Evolutionary conservation across 2,797 vertebrate genomes (phyloP).

Genomic region (Psittacula echo): DNA sequence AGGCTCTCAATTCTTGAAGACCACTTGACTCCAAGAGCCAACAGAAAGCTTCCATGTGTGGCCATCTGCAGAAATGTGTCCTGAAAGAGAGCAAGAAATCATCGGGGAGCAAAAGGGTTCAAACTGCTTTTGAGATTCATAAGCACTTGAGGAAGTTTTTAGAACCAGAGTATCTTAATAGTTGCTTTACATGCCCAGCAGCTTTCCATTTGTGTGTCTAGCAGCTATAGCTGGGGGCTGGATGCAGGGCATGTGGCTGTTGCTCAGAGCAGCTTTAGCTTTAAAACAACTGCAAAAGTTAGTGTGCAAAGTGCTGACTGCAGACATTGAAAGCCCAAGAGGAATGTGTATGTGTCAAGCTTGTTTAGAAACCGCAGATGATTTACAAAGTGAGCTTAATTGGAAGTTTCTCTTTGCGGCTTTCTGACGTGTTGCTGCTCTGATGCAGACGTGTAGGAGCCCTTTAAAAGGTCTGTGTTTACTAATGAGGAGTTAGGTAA

Average conservation of each 20-base stretch:
- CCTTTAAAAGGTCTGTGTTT: slow-evolving; percentile 8
- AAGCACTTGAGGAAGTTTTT: neutral
- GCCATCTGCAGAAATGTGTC: neutral
- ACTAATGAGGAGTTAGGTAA: neutral
- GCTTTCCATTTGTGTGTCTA: neutral
- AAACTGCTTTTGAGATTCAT: neutral
- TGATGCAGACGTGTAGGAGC: slow-evolving; percentile 12
- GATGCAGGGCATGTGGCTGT: accelerated
- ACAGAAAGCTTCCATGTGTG: neutral
- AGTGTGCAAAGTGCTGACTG: neutral
- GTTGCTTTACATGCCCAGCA: neutral
- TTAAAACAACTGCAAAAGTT: neutral
- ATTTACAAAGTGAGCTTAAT: slow-evolving; percentile 61
- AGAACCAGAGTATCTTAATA: neutral
- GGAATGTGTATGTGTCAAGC: neutral
- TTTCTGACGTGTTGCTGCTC: slow-evolving; percentile 4
- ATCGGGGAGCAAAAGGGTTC: neutral
- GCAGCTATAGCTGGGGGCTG: neutral
- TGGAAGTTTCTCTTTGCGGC: slow-evolving; percentile 31
- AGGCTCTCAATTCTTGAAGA: slow-evolving; percentile 4
- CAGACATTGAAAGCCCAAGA: neutral
- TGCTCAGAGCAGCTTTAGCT: neutral
- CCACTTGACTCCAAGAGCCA: neutral
- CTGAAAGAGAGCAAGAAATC: slow-evolving; percentile 8
- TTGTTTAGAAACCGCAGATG: slow-evolving; percentile 35